Conservation (phyloP, 1,140 invertebrate species). For the Heliconius himera region DNA sequence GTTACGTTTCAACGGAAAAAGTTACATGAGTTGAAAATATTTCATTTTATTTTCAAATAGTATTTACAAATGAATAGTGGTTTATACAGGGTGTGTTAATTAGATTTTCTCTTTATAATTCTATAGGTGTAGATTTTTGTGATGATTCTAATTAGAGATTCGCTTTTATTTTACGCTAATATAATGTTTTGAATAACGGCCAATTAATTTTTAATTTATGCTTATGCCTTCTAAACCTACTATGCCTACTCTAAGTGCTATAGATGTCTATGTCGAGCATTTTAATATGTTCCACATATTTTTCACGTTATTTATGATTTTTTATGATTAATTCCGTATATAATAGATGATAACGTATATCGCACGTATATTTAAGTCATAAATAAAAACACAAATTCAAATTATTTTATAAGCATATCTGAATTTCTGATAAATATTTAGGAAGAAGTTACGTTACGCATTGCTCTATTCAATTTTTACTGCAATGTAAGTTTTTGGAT, state of each 20-base stretch:
- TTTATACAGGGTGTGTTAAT: neutral
- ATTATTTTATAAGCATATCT: too few species aligned
- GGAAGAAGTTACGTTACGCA: too few species aligned
- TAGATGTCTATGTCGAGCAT: neutral
- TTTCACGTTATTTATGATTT: neutral
- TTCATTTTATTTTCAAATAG: too few species aligned
- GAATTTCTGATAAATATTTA: too few species aligned
- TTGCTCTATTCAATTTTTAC: too few species aligned
- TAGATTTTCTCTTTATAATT: neutral
- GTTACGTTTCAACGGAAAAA: neutral
- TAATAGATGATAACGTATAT: too few species aligned
- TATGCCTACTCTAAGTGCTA: neutral
- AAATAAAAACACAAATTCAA: too few species aligned
- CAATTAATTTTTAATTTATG: neutral
- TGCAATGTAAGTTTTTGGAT: too few species aligned
- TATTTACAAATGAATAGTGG: neutral
- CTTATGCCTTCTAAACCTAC: too few species aligned
- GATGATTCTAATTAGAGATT: neutral
- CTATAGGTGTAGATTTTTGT: neutral
- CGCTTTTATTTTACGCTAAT: neutral
- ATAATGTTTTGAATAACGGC: neutral
- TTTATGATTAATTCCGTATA: too few species aligned
- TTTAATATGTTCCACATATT: neutral
- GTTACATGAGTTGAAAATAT: neutral
- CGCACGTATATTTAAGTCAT: too few species aligned